Evolutionary conservation across 2,888 invertebrate genomes (phyloP).

Genomic region (Acronicta psi): DNA sequence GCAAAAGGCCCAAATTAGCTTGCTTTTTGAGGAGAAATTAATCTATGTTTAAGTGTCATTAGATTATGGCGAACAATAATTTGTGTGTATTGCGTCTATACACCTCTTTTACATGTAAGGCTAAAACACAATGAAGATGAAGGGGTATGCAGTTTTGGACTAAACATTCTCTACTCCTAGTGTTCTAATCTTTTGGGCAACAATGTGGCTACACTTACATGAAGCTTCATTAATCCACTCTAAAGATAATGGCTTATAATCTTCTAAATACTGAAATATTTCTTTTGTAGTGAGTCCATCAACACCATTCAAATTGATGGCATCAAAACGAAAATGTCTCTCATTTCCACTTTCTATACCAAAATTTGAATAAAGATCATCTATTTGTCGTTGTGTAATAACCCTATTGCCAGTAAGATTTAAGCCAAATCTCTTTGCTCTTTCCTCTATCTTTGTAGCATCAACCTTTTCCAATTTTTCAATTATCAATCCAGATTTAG

Average conservation of each 20-base stretch:
- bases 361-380: slow-evolving; percentile 81
- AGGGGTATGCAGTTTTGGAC: too few species aligned
- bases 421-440: slow-evolving; percentile 83
- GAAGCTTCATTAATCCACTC: slow-evolving; percentile 95
- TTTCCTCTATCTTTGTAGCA: slow-evolving; percentile 80
- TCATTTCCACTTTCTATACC: slow-evolving; percentile 88
- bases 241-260: slow-evolving; percentile 92
- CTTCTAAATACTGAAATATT: slow-evolving; percentile 93
- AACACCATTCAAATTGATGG: slow-evolving; percentile 93
- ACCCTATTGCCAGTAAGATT: slow-evolving; percentile 80
- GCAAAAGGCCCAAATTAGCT: background rate
- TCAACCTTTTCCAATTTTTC: slow-evolving; percentile 80
- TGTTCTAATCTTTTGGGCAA: too few species aligned
- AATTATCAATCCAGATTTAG: slow-evolving; percentile 73
- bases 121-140: too few species aligned
- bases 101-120: too few species aligned
- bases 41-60: too few species aligned
- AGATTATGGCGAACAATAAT: too few species aligned
- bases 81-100: too few species aligned
- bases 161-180: too few species aligned
- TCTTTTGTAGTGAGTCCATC: slow-evolving; percentile 93
- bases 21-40: too few species aligned
- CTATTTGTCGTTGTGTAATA: slow-evolving; percentile 83
- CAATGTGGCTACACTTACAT: slow-evolving; percentile 86
- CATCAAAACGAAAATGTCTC: slow-evolving; percentile 91